phyloP scores from a whole-genome alignment of 2,797 vertebrate genomes.

The Sphenodon punctatus region DNA sequence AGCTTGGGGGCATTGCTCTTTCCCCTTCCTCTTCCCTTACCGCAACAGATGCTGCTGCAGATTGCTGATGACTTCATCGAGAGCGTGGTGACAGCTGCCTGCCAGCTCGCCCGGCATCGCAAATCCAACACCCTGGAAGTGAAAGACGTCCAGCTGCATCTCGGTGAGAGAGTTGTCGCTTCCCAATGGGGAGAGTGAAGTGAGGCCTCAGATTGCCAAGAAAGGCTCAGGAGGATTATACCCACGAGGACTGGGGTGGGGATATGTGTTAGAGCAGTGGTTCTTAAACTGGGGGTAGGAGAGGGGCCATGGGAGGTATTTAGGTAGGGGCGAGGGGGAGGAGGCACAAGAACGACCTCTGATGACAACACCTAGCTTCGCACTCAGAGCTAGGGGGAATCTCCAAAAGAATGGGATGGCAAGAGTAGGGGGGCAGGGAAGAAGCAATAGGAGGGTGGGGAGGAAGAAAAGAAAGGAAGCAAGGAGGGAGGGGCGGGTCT shows the following conservation, averaged over 20 bases:
- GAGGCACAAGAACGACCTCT: no score
- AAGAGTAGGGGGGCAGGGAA: no score
- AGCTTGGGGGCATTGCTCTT: accelerated
- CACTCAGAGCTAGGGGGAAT: no score
- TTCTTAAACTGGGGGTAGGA: no score
- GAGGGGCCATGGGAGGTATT: no score
- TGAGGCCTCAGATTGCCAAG: background rate
- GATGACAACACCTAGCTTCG: no score
- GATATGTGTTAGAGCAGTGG: no score
- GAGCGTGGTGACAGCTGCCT: slow-evolving; percentile 96
- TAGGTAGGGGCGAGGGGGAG: no score
- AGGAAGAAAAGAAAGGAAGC: no score
- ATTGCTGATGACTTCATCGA: slow-evolving; percentile 98
- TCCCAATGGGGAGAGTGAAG: background rate
- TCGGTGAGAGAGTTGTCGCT: slow-evolving; percentile 77
- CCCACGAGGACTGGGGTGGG: background rate
- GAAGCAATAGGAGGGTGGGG: no score
- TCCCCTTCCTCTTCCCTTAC: background rate
- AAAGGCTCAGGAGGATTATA: background rate
- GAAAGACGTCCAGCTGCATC: slow-evolving; percentile 96
- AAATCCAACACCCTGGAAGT: slow-evolving; percentile 98
- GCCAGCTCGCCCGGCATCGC: slow-evolving; percentile 94
- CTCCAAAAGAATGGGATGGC: no score
- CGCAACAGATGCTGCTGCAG: slow-evolving; percentile 92
- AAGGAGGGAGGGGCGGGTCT: no score